Percentiles rank a stretch among this genome's conserved stretches.
Conservation (phyloP, 1,140 invertebrate species). For the Penaeus indicus region DNA sequence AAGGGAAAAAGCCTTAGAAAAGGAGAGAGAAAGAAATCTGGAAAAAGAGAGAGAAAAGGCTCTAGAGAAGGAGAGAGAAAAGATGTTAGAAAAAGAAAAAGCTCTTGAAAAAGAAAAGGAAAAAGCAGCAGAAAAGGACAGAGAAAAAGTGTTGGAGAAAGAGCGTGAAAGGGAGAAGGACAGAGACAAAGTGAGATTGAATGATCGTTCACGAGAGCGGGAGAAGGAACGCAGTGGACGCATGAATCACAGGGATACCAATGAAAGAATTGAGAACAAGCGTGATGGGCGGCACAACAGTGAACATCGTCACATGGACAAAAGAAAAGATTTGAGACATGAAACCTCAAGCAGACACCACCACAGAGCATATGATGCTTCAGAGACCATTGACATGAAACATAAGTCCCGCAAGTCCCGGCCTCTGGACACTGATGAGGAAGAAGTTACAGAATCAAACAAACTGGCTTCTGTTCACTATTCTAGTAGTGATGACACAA, state of each 20-base stretch:
- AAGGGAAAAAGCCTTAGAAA: conserved; percentile 26
- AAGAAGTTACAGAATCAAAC: conserved; percentile 31
- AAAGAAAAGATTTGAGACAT: conserved; percentile 46
- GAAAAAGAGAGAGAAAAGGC: conserved; percentile 51
- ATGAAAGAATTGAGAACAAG: conserved; percentile 30
- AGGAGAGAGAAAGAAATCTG: conserved; percentile 42
- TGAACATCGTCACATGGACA: conserved; percentile 50
- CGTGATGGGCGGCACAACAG: conserved; percentile 43
- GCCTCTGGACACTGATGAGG: conserved; percentile 47
- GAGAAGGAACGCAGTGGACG: conserved; percentile 65
- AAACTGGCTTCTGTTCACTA: conserved; percentile 38
- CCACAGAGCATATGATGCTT: conserved; percentile 39
- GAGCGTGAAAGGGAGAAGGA: conserved; percentile 44
- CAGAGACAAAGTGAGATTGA: conserved; percentile 36
- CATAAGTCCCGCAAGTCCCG: conserved; percentile 42
- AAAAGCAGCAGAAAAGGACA: conserved; percentile 35
- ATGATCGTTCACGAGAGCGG: conserved; percentile 63
- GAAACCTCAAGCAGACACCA: conserved; percentile 39
- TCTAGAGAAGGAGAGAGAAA: conserved; percentile 41
- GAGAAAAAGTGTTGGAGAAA: conserved; percentile 39
- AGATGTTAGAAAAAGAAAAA: conserved; percentile 41
- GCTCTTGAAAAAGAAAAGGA: conserved; percentile 51
- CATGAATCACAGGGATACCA: conserved; percentile 39
- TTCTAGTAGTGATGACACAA: conserved; percentile 42
- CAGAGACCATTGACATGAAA: conserved; percentile 13